phyloP scores from a whole-genome alignment of 2,113 vertebrate species.

The Pyxicephalus adspersus region DNA sequence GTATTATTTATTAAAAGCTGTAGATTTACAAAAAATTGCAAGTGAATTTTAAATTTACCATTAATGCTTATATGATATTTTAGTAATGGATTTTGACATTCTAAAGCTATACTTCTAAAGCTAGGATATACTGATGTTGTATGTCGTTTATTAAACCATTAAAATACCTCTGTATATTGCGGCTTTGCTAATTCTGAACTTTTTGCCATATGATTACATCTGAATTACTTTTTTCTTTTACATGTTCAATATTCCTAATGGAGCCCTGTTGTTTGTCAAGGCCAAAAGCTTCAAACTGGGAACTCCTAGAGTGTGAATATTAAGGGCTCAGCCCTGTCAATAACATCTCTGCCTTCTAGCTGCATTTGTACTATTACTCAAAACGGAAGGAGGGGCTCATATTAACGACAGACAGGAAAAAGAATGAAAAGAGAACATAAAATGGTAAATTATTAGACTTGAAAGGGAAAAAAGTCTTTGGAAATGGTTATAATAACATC shows the following conservation, averaged over 20 bases:
- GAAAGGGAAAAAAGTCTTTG: not conserved
- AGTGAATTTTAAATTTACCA: no score
- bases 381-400: not conserved
- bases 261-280: slow-evolving; percentile 28
- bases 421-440: not conserved
- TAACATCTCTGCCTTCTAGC: slow-evolving; percentile 10
- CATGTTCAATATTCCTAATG: slow-evolving; percentile 27
- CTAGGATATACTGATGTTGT: no score
- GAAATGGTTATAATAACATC: no score
- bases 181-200: not conserved
- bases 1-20: no score
- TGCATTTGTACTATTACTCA: slow-evolving; percentile 13
- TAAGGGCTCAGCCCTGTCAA: slow-evolving; percentile 23
- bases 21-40: no score
- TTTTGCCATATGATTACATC: not conserved
- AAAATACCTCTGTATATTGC: not conserved
- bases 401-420: not conserved
- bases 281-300: slow-evolving; percentile 32
- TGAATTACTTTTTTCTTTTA: slow-evolving; percentile 9
- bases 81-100: no score
- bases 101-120: no score
- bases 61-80: no score
- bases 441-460: not conserved
- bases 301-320: slow-evolving; percentile 24
- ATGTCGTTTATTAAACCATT: no score